Base-by-base conservation (phyloP, 2,888 invertebrate genomes). In the Drosophila anomalata region DNA sequence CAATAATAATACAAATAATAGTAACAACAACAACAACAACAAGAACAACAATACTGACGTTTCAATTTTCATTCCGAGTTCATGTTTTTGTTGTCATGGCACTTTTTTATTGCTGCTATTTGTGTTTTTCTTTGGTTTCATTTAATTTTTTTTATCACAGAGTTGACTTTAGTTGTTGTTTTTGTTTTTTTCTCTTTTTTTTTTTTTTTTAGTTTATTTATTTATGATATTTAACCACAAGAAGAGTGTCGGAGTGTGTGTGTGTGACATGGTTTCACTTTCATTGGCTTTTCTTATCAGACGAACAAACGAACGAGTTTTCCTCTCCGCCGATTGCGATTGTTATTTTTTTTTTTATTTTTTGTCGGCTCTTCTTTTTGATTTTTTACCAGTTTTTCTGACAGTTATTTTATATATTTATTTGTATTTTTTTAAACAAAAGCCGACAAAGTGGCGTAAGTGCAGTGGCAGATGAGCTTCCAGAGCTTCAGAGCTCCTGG, bases 191-290 rank as follows among this genome's bases (percentile, higher is more conserved):
- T 60, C 51, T 57, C 61, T 47, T 24, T 48, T 22, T 12, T 74
- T n/a, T 47, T 24, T 48, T 22, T 69, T 50, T 68, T 56, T 62
- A 58, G 60, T 62, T 79, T 66, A 57, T 76, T 79, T 79, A 58
- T 77, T 77, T 79, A 77, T 66, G 77, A 77, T 79, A 79, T 77
- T 76, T 76, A 76, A 51, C 66, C 58, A 62, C 46, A 59, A 24
- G 22, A 22, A 22, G 22, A 22, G 22, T 22, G 22, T 0, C 22
- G 3, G 22, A 24, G 22, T 24, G 22, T 24, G 22, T 22, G 22
- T 22, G 22, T 22, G 22, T 79, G 77, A 77, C 77, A 77, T 70
- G 70, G 77, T 79, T 77, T 77, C 79, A 79, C 79, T 77, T 77
- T 79, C 77, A 79, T 79, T 73, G 61, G 48, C 56, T 26, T 54